Evolutionary conservation across 2,888 invertebrate species (phyloP).

Genomic region (Flexamia atlantica): DNA sequence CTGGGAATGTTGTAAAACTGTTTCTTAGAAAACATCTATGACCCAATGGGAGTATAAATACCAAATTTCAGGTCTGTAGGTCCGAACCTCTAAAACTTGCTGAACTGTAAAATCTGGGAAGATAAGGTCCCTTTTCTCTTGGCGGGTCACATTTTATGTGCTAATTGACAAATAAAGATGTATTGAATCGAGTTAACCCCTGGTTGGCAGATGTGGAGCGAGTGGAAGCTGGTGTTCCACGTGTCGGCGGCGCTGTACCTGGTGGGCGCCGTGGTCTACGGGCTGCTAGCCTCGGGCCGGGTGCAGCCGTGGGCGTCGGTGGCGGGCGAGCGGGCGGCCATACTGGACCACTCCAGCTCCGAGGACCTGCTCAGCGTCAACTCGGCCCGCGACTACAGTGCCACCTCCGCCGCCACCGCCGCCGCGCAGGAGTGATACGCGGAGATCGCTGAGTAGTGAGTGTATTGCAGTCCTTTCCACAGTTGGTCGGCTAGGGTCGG

Average conservation of each 20-base stretch:
- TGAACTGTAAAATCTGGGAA: no score
- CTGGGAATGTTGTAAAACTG: no score
- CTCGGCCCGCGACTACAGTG: constrained; percentile 39
- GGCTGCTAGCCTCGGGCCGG: constrained; percentile 88
- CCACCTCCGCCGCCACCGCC: constrained; percentile 2
- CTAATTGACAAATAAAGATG: no score
- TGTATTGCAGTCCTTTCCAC: not conserved
- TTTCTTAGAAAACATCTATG: no score
- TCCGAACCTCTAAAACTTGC: no score
- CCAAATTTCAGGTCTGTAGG: no score
- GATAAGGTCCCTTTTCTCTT: no score
- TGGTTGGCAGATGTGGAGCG: constrained; percentile 73
- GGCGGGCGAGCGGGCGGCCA: constrained; percentile 68
- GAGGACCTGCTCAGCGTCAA: constrained; percentile 46
- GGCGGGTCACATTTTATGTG: no score
- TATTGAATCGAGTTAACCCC: no score
- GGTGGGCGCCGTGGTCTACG: constrained; percentile 90
- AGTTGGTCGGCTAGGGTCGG: not conserved
- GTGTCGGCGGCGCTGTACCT: constrained; percentile 90
- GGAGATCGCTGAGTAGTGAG: constrained; percentile 38
- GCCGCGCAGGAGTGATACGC: constrained; percentile 33
- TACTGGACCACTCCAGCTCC: constrained; percentile 38
- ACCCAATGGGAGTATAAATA: no score
- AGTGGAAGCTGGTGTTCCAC: constrained; percentile 94
- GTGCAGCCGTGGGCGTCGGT: constrained; percentile 82